phyloP scores from a whole-genome alignment of 2,888 invertebrate genomes.

The Acheta domesticus region DNA sequence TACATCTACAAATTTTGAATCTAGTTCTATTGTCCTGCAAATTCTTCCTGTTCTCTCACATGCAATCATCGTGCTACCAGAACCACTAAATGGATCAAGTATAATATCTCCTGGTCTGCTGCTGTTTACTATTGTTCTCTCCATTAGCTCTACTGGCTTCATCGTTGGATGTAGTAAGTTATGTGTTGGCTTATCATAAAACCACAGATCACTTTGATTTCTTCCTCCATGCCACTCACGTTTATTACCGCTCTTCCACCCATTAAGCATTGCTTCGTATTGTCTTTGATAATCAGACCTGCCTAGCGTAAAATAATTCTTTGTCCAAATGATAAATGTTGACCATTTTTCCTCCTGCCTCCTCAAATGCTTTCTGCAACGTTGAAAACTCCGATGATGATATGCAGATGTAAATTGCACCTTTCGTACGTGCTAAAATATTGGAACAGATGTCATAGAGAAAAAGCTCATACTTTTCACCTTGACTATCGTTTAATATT shows the following conservation, averaged over 20 bases:
- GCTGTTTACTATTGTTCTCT: too few relatives aligned
- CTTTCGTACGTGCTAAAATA: neutral
- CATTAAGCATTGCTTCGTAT: too few relatives aligned
- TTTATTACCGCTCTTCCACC: too few relatives aligned
- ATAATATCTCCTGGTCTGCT: too few relatives aligned
- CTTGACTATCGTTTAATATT: conserved; percentile 19
- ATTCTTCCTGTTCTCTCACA: conserved; percentile 24
- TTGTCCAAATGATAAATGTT: conserved; percentile 20
- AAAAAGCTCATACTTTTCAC: conserved; percentile 11
- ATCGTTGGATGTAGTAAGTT: too few relatives aligned
- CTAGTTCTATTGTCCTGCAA: conserved; percentile 22
- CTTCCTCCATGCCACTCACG: too few relatives aligned
- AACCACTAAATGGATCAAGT: too few relatives aligned
- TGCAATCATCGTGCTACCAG: neutral
- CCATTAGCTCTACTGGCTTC: too few relatives aligned
- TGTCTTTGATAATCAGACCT: too few relatives aligned
- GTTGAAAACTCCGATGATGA: neutral
- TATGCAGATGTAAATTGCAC: too few relatives aligned
- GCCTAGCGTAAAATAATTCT: neutral
- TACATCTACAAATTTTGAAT: conserved; percentile 23
- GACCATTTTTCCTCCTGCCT: neutral
- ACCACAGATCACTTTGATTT: too few relatives aligned
- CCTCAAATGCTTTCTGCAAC: neutral
- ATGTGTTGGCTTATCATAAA: too few relatives aligned
- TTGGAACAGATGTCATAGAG: neutral